phyloP scores from a whole-genome alignment of 2,797 vertebrate species.

The Coreius guichenoti region DNA sequence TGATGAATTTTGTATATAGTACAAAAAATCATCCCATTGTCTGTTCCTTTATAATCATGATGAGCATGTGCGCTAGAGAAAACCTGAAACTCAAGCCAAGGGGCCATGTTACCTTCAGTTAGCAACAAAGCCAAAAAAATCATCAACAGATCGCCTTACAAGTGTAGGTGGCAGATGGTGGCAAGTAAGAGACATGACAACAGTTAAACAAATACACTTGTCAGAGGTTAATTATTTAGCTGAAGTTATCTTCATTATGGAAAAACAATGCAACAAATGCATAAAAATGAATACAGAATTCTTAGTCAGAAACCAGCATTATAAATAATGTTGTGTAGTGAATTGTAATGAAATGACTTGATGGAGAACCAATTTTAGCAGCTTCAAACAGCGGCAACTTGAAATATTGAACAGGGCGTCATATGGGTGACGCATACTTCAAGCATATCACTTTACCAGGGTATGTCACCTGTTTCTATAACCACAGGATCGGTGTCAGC shows the following conservation, averaged over 20 bases:
- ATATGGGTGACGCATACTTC: slow-evolving; percentile 21
- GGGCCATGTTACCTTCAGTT: slow-evolving; percentile 18
- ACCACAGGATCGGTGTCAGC: slow-evolving; percentile 48
- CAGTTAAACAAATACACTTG: background rate
- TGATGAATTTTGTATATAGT: background rate
- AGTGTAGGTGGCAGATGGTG: slow-evolving; percentile 30
- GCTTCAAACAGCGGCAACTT: slow-evolving; percentile 10
- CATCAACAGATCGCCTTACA: slow-evolving; percentile 28
- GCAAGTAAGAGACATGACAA: background rate
- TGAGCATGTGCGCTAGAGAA: background rate
- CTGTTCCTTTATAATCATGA: background rate
- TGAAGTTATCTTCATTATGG: background rate
- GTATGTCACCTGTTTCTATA: slow-evolving; percentile 36
- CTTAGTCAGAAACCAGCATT: background rate
- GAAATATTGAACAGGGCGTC: slow-evolving; percentile 39
- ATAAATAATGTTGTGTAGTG: background rate
- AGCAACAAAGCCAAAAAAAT: slow-evolving; percentile 17
- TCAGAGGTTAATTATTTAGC: background rate
- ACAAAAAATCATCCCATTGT: background rate
- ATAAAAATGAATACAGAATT: background rate
- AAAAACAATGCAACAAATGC: background rate
- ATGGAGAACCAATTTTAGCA: background rate
- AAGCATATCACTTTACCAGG: slow-evolving; percentile 40
- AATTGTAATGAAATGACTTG: background rate
- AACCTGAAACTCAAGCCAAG: slow-evolving; percentile 5